Percentiles rank a stretch among this genome's conserved stretches.
These are phyloP conservation scores for Zoanthus sociatus DNA, from an alignment of 92 coral and sea anemone species.

Conservation along the genomic window DNA sequence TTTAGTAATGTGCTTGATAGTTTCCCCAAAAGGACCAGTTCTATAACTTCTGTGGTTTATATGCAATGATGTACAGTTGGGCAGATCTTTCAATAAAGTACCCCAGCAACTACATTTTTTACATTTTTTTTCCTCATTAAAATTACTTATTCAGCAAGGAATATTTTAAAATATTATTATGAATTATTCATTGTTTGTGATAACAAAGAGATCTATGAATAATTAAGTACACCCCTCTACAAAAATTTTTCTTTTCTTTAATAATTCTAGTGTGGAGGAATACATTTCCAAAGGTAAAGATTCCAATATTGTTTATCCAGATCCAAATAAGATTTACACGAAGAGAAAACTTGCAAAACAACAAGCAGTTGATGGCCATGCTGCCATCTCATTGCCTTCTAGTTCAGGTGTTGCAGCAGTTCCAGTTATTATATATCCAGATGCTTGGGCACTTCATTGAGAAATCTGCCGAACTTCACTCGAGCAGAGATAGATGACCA, in stretches of 20 bases:
- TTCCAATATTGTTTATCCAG: conserved; percentile 17
- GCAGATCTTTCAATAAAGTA: background rate
- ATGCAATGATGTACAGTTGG: conserved; percentile 1
- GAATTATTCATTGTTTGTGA: background rate
- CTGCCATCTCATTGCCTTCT: conserved; percentile 25
- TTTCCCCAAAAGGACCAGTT: background rate
- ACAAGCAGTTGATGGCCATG: conserved; percentile 29
- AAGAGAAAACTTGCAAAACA: conserved; percentile 24
- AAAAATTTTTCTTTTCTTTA: background rate
- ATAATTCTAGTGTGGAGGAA: conserved; percentile 26
- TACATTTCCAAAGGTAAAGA: conserved; percentile 32
- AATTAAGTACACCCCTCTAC: background rate
- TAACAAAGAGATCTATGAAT: background rate
- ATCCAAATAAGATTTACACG: conserved; percentile 12
- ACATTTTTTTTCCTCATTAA: background rate
- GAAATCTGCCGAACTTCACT: conserved; percentile 25
- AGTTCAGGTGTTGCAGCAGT: background rate
- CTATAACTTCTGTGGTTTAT: background rate
- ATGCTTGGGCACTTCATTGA: conserved; percentile 26
- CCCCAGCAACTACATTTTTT: background rate
- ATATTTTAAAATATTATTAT: too few species aligned
- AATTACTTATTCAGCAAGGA: background rate
- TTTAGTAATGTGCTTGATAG: background rate
- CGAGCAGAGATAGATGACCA: conserved; percentile 31
- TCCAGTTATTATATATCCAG: conserved; percentile 12